These are phyloP conservation scores for Sinocyclocheilus rhinocerous DNA, from an alignment of 2,113 vertebrate species.

Conservation along the genomic window DNA sequence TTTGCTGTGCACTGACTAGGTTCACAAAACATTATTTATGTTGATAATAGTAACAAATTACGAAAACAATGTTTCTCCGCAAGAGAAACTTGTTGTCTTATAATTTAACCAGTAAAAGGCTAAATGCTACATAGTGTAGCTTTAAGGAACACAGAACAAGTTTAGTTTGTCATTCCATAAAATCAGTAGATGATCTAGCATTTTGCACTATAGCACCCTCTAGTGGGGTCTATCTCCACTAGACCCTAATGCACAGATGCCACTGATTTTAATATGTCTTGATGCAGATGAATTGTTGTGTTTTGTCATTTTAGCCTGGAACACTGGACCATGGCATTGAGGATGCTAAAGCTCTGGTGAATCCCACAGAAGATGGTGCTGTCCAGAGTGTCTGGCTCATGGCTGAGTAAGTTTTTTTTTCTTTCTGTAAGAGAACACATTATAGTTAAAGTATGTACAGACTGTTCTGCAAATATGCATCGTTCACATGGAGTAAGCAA, in stretches of 20 bases:
- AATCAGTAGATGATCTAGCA: not conserved
- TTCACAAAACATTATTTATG: not conserved
- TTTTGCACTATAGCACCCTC: not conserved
- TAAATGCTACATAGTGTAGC: not conserved
- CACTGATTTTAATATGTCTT: not conserved
- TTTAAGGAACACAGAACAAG: not conserved
- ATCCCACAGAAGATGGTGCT: conserved; percentile 70
- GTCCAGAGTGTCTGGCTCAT: conserved; percentile 78
- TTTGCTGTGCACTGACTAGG: not conserved
- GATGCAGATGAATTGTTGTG: not conserved
- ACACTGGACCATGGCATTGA: conserved; percentile 79
- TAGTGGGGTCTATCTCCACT: not conserved
- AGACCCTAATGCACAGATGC: not conserved
- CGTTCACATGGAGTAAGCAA: not conserved
- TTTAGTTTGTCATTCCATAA: not conserved
- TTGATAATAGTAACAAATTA: not conserved
- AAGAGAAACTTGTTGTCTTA: no score
- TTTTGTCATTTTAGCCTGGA: conserved; percentile 70
- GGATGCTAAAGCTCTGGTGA: conserved; percentile 70
- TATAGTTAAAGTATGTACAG: not conserved
- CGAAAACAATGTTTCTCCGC: no score
- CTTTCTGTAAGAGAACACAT: not conserved
- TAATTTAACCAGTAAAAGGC: no score
- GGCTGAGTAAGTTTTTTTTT: conserved; percentile 74
- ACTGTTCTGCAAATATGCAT: not conserved